These are phyloP conservation scores for Scrobipalpa atriplicella DNA, from an alignment of 2,888 invertebrate species.

Conservation along the genomic window DNA sequence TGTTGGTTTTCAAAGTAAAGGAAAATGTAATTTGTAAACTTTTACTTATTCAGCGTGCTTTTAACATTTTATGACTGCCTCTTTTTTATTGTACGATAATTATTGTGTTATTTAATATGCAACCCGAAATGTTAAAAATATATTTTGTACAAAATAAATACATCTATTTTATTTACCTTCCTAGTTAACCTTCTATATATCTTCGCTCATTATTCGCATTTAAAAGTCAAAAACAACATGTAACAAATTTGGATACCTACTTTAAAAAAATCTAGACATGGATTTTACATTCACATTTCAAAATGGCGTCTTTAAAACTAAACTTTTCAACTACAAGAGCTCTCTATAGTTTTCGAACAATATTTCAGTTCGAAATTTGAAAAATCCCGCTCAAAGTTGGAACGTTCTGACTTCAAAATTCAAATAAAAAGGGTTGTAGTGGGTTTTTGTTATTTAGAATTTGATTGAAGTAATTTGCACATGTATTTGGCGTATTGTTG, in stretches of 20 bases:
- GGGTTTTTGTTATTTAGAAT: not conserved
- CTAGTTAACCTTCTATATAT: constrained; percentile 25
- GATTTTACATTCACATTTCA: not conserved
- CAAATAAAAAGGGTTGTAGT: constrained; percentile 6
- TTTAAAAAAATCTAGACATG: not conserved
- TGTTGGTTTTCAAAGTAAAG: too few species aligned
- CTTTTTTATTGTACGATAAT: not conserved
- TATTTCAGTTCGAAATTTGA: constrained; percentile 22
- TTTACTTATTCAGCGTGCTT: too few species aligned
- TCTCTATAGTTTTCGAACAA: constrained; percentile 7
- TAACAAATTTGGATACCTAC: not conserved
- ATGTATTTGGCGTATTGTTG: not conserved
- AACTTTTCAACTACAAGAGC: not conserved
- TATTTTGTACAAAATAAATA: constrained; percentile 56
- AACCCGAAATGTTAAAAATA: constrained; percentile 55
- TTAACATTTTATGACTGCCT: not conserved
- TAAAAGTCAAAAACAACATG: too few species aligned
- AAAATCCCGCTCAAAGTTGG: constrained; percentile 19
- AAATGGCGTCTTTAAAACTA: not conserved
- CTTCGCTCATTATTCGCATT: too few species aligned
- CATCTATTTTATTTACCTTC: constrained; percentile 35
- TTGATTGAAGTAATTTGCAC: constrained; percentile 5
- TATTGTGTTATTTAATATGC: constrained; percentile 29
- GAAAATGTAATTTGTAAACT: too few species aligned
- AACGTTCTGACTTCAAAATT: constrained; percentile 18